phyloP scores from a whole-genome alignment of 2,113 vertebrate species.

The Corydoras maculifer region DNA sequence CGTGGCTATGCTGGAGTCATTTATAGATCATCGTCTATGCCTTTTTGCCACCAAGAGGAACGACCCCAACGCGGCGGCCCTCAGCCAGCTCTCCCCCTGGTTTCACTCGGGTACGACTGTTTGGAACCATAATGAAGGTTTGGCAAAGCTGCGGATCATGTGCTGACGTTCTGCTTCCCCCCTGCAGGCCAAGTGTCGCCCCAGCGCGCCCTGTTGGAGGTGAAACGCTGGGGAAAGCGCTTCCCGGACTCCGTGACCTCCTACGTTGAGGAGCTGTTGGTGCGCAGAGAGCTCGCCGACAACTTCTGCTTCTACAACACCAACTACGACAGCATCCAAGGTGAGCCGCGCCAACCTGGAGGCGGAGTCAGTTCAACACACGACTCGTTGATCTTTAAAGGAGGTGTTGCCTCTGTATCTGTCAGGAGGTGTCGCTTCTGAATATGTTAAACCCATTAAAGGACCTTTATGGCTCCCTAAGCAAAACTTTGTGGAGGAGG shows the following conservation, averaged over 20 bases:
- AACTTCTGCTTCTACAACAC: constrained; percentile 89
- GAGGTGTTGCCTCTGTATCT: not conserved
- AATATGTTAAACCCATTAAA: not conserved
- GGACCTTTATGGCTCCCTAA: not conserved
- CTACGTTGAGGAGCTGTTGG: constrained; percentile 79
- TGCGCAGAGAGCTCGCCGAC: constrained; percentile 81
- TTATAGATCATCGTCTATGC: constrained; percentile 68
- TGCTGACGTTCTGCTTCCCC: not conserved
- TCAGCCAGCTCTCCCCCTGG: constrained; percentile 86
- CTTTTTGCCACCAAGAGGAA: constrained; percentile 68
- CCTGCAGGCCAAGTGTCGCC: constrained; percentile 76
- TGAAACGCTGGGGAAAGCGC: constrained; percentile 52
- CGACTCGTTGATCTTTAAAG: not conserved
- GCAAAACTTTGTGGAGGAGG: not conserved
- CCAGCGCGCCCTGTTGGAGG: constrained; percentile 74
- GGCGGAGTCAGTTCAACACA: not conserved
- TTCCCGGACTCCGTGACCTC: constrained; percentile 56
- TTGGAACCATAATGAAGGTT: not conserved
- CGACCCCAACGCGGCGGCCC: constrained; percentile 69
- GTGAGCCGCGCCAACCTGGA: constrained; percentile 50
- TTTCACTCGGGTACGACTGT: constrained; percentile 67
- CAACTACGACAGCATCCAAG: constrained; percentile 76
- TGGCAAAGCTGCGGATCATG: not conserved
- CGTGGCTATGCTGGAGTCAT: constrained; percentile 71
- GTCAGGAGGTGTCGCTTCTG: not conserved